A percentile compares a stretch with the other conserved stretches of the same genome.
These are phyloP conservation scores for Drosophila kikkawai DNA, from an alignment of 1,140 invertebrate genomes.

Conservation along the genomic window DNA sequence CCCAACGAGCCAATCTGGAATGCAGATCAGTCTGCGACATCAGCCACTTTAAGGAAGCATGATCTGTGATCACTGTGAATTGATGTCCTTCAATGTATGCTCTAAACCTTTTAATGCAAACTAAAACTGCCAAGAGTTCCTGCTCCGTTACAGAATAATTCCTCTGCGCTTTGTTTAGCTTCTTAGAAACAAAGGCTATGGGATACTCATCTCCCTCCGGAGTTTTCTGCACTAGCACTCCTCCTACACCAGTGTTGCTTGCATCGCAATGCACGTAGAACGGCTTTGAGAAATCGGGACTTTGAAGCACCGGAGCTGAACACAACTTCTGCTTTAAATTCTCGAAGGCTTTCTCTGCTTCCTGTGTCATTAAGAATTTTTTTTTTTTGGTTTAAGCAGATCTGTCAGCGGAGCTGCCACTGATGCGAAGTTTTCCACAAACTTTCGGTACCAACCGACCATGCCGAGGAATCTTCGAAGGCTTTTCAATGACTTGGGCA, in stretches of 20 bases:
- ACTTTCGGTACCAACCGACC: not conserved
- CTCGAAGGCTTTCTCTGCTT: not conserved
- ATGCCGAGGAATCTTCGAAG: not conserved
- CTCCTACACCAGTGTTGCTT: not conserved
- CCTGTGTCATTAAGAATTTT: not conserved
- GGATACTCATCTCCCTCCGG: not conserved
- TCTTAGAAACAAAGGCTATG: not conserved
- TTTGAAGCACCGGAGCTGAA: not conserved
- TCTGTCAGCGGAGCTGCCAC: not conserved
- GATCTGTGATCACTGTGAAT: not conserved
- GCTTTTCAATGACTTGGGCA: not conserved
- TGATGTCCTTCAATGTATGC: not conserved
- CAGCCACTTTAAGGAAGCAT: not conserved
- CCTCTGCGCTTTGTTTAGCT: not conserved
- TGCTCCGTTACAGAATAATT: not conserved
- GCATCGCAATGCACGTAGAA: not conserved
- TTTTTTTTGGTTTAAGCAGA: not conserved
- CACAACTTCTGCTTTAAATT: not conserved
- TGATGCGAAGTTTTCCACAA: not conserved
- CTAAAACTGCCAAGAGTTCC: not conserved
- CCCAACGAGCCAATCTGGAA: not conserved
- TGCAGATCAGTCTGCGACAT: not conserved
- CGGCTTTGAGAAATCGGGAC: not conserved
- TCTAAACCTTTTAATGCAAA: constrained; percentile 2
- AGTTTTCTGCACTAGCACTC: not conserved